Evolutionary conservation across 2,797 vertebrate species (phyloP).

Genomic region (Poecilia picta): DNA sequence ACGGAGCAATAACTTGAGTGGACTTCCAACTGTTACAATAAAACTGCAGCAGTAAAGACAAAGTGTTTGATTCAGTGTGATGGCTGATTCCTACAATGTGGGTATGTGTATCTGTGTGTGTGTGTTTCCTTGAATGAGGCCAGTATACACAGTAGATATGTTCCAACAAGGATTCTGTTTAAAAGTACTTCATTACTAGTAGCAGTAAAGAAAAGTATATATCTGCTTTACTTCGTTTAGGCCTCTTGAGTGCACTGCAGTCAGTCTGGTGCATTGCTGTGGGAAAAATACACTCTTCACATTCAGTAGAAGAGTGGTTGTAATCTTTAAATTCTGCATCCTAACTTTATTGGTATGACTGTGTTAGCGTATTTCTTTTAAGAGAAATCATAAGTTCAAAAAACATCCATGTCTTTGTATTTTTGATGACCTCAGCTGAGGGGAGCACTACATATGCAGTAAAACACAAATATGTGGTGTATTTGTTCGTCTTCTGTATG

Average conservation of each 20-base stretch:
- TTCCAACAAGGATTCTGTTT: neutral
- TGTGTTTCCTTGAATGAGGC: neutral
- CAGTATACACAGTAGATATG: neutral
- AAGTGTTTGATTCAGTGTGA: slow-evolving; percentile 17
- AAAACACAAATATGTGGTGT: neutral
- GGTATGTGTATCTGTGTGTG: neutral
- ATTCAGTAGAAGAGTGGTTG: neutral
- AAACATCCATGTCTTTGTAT: neutral
- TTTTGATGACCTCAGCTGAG: neutral
- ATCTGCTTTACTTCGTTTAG: neutral
- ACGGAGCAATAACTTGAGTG: slow-evolving; percentile 62
- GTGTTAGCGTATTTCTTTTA: neutral
- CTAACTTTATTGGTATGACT: neutral
- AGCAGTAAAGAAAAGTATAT: neutral
- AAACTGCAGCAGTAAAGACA: slow-evolving; percentile 34
- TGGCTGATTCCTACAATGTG: slow-evolving; percentile 9
- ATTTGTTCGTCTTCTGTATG: neutral
- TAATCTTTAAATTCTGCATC: neutral
- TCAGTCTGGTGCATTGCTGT: neutral
- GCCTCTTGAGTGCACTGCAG: neutral
- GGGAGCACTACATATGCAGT: neutral
- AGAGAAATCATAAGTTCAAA: neutral
- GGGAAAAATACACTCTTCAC: neutral
- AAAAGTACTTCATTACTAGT: neutral
- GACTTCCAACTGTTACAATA: slow-evolving; percentile 48